Base-by-base conservation (phyloP, 2,888 invertebrate genomes). In the Eucriotettix oculatus region DNA sequence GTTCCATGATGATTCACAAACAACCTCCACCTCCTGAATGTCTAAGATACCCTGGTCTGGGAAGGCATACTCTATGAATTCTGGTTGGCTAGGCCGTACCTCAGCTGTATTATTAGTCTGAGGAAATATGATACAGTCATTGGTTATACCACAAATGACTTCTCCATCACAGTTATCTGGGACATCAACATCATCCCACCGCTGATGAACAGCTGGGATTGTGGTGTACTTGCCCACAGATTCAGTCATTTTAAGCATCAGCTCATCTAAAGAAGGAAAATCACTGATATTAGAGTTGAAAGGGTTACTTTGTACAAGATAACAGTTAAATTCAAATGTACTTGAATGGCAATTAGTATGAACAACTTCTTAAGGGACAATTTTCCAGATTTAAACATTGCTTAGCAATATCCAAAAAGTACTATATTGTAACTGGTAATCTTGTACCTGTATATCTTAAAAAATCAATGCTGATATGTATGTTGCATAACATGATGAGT, bases 1-100 rank as follows among this genome's bases (percentile, higher is more conserved):
- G 29, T 29, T 29, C 29, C 29, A 29, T 89, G 89, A 90, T 67
- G 86, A 86, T 68, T 89, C 89, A 0, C 88, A 84, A 16, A 90
- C 85, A 1, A 90, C 85, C 72, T 89, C 89, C 57, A 67, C 67
- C 68, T 89, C 88, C 68, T 80, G 79, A 69, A 77, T 76, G 66
- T 75, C 76, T 1, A 76, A 65, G 63, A 75, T 74, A 66, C 76
- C 75, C 60, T 74, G 72, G 10, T 71, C 72, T 62, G 72, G 71
- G 55, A 63, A 58, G 61, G 74, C 73, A 63, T 74, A 74, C 55
- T 75, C 74, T 53, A 77, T 75, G 65, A 78, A 75, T 59, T 76
- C 74, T 54, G 72, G 71, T 1, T 75, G 72, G 63, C 77, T 76
- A 69, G 76, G 74, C 58, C 74, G 73, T 44, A 65, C 70, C 1